Percentiles rank a stretch among this genome's conserved stretches.
Conservation (phyloP, 2,888 invertebrate species). For the Cephus nigrinus region DNA sequence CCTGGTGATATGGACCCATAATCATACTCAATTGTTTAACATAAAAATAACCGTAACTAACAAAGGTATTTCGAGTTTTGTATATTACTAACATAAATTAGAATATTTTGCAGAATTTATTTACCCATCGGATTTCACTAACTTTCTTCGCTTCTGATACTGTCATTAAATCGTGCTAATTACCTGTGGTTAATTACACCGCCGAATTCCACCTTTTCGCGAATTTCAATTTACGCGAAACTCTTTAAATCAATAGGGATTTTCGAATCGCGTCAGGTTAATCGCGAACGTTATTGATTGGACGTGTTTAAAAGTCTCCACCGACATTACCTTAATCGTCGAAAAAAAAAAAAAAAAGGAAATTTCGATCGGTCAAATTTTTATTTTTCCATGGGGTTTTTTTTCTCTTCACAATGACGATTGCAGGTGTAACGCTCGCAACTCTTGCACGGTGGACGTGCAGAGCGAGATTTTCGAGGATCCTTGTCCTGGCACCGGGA, state of each 20-base stretch:
- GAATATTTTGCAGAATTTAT: not conserved
- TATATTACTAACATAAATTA: not conserved
- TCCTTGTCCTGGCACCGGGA: constrained; percentile 72
- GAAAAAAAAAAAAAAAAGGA: not conserved
- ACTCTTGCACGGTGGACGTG: constrained; percentile 58
- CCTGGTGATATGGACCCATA: not conserved
- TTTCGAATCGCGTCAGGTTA: not conserved
- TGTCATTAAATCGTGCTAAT: not conserved
- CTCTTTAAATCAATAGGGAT: not conserved
- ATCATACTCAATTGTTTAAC: not conserved
- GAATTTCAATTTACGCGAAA: not conserved
- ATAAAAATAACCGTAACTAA: not conserved
- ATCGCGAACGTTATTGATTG: not conserved
- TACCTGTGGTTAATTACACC: not conserved
- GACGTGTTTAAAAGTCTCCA: not conserved
- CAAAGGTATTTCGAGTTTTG: not conserved
- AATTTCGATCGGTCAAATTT: not conserved
- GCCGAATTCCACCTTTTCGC: not conserved
- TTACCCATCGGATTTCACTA: not conserved
- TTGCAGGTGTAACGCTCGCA: constrained; percentile 60
- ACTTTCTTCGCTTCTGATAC: not conserved
- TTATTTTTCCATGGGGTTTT: constrained; percentile 30
- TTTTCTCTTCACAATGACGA: constrained; percentile 47
- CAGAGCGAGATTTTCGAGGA: constrained; percentile 68
- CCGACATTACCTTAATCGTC: not conserved